Percentiles rank a stretch among this genome's conserved stretches.
Evolutionary conservation across 1,140 invertebrate species (phyloP).

Genomic region (Solenopsis invicta): DNA sequence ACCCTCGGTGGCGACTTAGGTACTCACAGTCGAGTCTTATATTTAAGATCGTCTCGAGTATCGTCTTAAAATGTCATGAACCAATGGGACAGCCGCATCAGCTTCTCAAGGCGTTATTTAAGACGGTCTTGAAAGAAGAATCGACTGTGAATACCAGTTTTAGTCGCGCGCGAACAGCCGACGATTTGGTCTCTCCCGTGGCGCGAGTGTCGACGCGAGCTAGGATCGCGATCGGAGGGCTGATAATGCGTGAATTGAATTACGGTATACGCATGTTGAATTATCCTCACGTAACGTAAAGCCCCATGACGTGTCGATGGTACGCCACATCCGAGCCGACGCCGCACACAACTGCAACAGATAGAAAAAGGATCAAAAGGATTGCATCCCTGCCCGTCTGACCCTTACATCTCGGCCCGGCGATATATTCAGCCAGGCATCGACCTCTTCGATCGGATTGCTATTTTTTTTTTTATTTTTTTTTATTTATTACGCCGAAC

Average conservation of each 20-base stretch:
- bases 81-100: too few species aligned
- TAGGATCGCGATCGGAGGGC: conserved; percentile 47
- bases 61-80: too few species aligned
- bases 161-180: too few species aligned
- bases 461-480: background rate
- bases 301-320: conserved; percentile 83
- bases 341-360: conserved; percentile 85
- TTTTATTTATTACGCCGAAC: background rate
- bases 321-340: conserved; percentile 86
- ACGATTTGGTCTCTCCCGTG: background rate
- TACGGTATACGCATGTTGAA: conserved; percentile 80
- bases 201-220: conserved; percentile 11
- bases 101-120: too few species aligned
- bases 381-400: conserved; percentile 11
- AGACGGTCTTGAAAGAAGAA: too few species aligned
- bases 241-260: conserved; percentile 80
- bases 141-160: too few species aligned
- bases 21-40: too few species aligned
- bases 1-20: too few species aligned
- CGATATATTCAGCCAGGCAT: background rate
- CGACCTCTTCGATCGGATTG: conserved; percentile 3
- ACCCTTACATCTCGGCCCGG: background rate
- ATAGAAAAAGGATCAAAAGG: conserved; percentile 67
- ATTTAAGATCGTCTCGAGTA: too few species aligned
- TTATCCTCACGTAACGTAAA: conserved; percentile 86